A percentile compares a stretch with the other conserved stretches of the same genome.
phyloP scores from a whole-genome alignment of 2,113 vertebrate species.

The Ceyx melanurus region DNA sequence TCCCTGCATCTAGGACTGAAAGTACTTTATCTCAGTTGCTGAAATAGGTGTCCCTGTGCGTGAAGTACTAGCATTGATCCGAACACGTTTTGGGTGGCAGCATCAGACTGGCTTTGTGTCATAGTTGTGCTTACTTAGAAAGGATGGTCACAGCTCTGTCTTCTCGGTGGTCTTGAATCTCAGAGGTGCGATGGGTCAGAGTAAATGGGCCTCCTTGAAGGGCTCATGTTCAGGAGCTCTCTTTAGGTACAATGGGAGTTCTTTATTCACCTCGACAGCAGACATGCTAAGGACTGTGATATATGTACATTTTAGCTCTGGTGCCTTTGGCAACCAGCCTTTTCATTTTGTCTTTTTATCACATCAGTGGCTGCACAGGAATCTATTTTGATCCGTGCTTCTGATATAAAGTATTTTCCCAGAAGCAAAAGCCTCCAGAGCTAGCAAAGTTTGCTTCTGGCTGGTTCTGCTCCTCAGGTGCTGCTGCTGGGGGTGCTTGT shows the following conservation, averaged over 20 bases:
- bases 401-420: neutral
- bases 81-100: neutral
- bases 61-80: rapidly evolving
- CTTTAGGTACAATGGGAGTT: neutral
- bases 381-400: neutral
- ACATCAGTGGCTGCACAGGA: neutral
- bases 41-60: neutral
- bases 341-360: neutral
- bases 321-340: neutral
- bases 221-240: rapidly evolving
- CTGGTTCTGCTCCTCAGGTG: rapidly evolving
- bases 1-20: neutral
- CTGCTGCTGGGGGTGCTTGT: rapidly evolving
- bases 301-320: rapidly evolving
- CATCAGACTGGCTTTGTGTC: neutral
- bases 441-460: rapidly evolving
- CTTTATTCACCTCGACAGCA: neutral
- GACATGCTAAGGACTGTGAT: neutral
- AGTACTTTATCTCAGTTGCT: neutral
- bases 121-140: neutral
- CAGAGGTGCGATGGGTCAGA: neutral
- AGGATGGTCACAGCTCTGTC: rapidly evolving
- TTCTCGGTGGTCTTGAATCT: neutral
- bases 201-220: neutral
- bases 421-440: neutral